Conservation (phyloP, 2,113 vertebrate species). For the Isurus oxyrinchus region DNA sequence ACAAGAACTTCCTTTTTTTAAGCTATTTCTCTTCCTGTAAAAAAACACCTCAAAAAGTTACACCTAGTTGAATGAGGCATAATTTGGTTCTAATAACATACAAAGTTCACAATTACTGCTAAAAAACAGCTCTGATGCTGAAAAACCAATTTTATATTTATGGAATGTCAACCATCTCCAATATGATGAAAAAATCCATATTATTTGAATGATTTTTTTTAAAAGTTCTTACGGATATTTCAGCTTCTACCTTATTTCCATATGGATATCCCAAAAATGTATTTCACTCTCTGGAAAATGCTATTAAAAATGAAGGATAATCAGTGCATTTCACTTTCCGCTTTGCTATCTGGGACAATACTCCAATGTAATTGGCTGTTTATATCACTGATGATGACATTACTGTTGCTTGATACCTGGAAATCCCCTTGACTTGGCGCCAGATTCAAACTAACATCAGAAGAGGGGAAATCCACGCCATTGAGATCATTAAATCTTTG, state of each 20-base stretch:
- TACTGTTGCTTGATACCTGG: background rate
- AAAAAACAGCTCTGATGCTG: background rate
- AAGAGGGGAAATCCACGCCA: too few relatives aligned
- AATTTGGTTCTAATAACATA: background rate
- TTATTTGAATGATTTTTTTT: background rate
- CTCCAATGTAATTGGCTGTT: background rate
- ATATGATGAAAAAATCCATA: background rate
- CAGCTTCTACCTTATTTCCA: background rate
- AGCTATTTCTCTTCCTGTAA: background rate
- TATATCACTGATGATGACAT: background rate
- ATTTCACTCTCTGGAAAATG: background rate
- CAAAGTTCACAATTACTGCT: background rate
- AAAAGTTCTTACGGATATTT: too few relatives aligned
- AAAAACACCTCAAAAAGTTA: background rate
- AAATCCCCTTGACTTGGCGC: too few relatives aligned
- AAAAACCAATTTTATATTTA: background rate
- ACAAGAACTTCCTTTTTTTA: too few relatives aligned
- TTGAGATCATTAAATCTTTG: background rate
- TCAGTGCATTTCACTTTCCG: background rate
- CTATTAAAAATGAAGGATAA: background rate
- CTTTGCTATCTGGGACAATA: background rate
- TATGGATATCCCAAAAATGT: background rate
- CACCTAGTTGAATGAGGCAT: background rate
- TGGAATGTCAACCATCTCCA: background rate
- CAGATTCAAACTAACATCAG: too few relatives aligned